Percentiles rank a stretch among this genome's conserved stretches.
phyloP scores from a whole-genome alignment of 2,888 invertebrate species.

The Mythimna loreyi region DNA sequence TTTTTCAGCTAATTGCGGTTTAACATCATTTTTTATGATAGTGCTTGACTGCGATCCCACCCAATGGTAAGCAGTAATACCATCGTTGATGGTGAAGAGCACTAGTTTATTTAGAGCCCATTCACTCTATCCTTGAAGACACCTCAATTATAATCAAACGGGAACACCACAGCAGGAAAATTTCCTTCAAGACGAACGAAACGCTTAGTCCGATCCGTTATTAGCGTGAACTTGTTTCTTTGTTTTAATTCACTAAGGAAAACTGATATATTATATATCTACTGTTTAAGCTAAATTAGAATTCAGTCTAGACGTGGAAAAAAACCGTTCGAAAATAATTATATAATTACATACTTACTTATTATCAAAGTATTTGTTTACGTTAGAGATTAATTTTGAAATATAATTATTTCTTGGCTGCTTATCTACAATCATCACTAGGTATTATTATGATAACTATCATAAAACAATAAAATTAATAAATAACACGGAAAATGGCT shows the following conservation, averaged over 20 bases:
- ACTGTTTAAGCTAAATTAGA: not conserved
- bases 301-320: constrained; percentile 14
- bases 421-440: constrained; percentile 15
- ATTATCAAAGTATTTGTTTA: not conserved
- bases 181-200: too few relatives aligned
- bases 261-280: not conserved
- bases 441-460: not conserved
- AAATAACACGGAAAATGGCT: constrained; percentile 6
- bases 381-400: constrained; percentile 5
- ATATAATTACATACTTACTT: constrained; percentile 3
- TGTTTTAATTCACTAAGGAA: not conserved
- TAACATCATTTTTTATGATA: too few relatives aligned
- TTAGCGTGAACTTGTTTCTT: not conserved
- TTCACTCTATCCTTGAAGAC: too few relatives aligned
- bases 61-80: too few relatives aligned
- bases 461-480: constrained; percentile 4
- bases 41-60: too few relatives aligned
- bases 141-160: too few relatives aligned
- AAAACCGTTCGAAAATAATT: not conserved
- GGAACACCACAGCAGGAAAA: too few relatives aligned
- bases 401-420: constrained; percentile 11
- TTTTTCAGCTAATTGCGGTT: too few relatives aligned
- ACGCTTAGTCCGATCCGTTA: not conserved
- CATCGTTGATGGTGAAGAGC: too few relatives aligned
- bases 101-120: too few relatives aligned